These are phyloP conservation scores for Chrysina gloriosa DNA, from an alignment of 2,888 invertebrate genomes.

Conservation along the genomic window DNA sequence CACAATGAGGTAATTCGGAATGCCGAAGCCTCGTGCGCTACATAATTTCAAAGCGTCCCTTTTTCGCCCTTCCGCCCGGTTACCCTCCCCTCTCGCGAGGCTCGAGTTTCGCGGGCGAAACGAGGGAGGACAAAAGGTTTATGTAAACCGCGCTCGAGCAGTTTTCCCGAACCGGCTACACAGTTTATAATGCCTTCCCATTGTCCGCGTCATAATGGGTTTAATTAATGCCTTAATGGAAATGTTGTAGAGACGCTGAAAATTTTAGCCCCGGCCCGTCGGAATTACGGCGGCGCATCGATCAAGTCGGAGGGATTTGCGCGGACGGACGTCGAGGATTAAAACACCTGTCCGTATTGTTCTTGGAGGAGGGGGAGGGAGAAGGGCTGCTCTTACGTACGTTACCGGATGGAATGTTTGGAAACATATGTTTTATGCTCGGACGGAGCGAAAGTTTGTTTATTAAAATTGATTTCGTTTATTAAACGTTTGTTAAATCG, in stretches of 20 bases:
- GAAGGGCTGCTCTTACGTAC: too few relatives aligned
- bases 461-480: too few relatives aligned
- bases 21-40: not conserved
- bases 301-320: not conserved
- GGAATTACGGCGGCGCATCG: not conserved
- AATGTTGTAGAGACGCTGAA: conserved; percentile 7
- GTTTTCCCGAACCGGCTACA: conserved; percentile 6
- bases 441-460: too few relatives aligned
- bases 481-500: too few relatives aligned
- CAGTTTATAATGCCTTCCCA: conserved; percentile 30
- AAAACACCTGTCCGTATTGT: too few relatives aligned
- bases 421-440: too few relatives aligned
- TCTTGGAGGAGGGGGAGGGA: too few relatives aligned
- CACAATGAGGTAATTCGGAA: not conserved
- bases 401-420: too few relatives aligned
- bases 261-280: conserved; percentile 10
- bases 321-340: too few relatives aligned
- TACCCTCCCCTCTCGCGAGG: not conserved
- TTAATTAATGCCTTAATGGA: conserved; percentile 36
- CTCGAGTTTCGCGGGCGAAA: not conserved
- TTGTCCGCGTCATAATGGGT: conserved; percentile 22
- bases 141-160: not conserved
- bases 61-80: not conserved
- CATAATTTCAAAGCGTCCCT: not conserved
- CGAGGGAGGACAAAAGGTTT: not conserved